These are phyloP conservation scores for Taeniopygia guttata DNA, from an alignment of 2,797 vertebrate species.

Conservation along the genomic window DNA sequence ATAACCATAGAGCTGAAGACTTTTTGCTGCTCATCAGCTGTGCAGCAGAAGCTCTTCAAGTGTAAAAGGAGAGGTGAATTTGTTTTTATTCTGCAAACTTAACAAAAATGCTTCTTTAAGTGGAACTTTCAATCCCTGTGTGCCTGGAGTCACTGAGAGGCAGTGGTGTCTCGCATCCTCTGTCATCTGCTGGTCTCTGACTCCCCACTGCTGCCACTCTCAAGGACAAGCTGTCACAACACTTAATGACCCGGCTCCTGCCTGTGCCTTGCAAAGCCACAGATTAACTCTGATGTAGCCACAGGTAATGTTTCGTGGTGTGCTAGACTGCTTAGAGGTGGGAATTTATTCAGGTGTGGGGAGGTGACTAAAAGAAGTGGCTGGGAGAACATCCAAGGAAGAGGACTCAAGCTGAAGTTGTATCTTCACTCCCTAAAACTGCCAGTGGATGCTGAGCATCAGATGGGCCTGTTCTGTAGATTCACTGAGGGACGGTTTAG, in stretches of 20 bases:
- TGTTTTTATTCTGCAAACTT: not conserved
- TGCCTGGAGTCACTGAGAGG: not conserved
- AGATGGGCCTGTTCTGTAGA: not conserved
- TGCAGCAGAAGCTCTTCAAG: not conserved
- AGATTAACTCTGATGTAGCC: not conserved
- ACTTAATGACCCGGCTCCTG: not conserved
- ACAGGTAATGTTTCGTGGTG: not conserved
- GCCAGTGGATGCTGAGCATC: not conserved
- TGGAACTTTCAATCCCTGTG: not conserved
- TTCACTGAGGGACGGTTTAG: rapidly evolving
- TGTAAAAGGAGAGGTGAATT: not conserved
- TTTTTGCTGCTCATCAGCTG: not conserved
- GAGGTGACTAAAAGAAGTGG: not conserved
- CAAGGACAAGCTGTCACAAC: not conserved
- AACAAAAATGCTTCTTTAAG: not conserved
- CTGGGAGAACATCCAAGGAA: not conserved
- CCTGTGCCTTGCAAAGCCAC: not conserved
- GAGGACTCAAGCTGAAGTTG: not conserved
- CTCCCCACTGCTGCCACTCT: not conserved
- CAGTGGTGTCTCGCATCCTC: rapidly evolving
- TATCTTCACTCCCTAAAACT: not conserved
- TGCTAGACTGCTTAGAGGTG: not conserved
- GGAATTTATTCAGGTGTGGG: no score
- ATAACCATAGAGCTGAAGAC: not conserved
- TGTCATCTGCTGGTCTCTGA: not conserved